Conservation (phyloP, 2,888 invertebrate species). For the Cantharis nigra region DNA sequence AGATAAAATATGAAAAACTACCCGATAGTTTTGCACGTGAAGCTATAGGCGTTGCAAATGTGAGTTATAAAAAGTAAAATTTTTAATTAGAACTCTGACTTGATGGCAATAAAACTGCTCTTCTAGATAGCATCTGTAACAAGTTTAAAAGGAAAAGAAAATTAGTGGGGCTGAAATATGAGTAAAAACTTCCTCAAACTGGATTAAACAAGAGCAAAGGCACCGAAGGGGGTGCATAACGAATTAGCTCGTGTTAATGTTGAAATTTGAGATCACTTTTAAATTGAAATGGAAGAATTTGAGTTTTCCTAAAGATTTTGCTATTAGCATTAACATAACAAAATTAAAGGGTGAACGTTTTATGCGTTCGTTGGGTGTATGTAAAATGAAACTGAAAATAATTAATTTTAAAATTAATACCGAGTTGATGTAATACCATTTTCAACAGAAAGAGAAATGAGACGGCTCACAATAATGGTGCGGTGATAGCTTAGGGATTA, state of each 20-base stretch:
- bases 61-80: slow-evolving; percentile 35
- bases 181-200: slow-evolving; percentile 46
- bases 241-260: slow-evolving; percentile 46
- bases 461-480: slow-evolving; percentile 46
- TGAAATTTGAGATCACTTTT: slow-evolving; percentile 35
- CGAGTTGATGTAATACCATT: slow-evolving; percentile 19
- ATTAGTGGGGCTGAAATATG: slow-evolving; percentile 46
- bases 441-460: slow-evolving; percentile 43
- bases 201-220: slow-evolving; percentile 46
- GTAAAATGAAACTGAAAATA: background rate
- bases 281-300: slow-evolving; percentile 4
- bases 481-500: slow-evolving; percentile 50
- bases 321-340: background rate
- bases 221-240: slow-evolving; percentile 47
- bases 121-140: slow-evolving; percentile 46
- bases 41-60: background rate
- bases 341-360: background rate
- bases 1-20: background rate
- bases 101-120: slow-evolving; percentile 45
- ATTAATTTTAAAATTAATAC: slow-evolving; percentile 8
- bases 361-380: background rate
- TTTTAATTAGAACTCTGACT: slow-evolving; percentile 48
- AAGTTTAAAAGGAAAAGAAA: slow-evolving; percentile 44
- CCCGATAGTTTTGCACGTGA: background rate
- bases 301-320: background rate